Conservation (phyloP, 1,140 invertebrate species). For the Hypothenemus hampei region DNA sequence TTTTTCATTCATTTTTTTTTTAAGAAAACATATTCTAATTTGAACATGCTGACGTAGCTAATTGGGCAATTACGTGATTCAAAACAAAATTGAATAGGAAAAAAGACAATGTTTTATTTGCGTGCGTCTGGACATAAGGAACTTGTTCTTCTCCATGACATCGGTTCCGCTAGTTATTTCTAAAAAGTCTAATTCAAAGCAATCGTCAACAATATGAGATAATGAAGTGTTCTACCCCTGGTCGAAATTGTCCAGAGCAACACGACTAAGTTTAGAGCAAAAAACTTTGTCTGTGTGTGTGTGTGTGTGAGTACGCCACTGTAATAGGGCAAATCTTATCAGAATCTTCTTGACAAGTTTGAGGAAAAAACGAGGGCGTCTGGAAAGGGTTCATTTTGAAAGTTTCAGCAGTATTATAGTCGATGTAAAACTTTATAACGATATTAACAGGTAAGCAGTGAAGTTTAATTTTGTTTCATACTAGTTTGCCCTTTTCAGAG, state of each 20-base stretch:
- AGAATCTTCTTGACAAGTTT: slow-evolving; percentile 24
- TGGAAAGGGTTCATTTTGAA: slow-evolving; percentile 16
- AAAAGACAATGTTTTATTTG: slow-evolving; percentile 11
- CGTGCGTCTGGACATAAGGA: slow-evolving; percentile 15
- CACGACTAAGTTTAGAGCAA: too few species aligned
- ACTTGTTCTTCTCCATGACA: slow-evolving; percentile 17
- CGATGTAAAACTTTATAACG: slow-evolving; percentile 19
- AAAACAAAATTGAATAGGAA: not conserved
- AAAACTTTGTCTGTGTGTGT: too few species aligned
- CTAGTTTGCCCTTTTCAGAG: not conserved
- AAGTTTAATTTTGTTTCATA: slow-evolving; percentile 1
- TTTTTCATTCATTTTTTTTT: not conserved
- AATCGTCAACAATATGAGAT: slow-evolving; percentile 27
- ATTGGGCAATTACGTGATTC: not conserved
- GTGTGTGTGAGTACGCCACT: not conserved
- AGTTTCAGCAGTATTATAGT: slow-evolving; percentile 20
- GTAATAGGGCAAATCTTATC: slow-evolving; percentile 16
- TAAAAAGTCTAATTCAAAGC: slow-evolving; percentile 26
- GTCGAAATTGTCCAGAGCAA: slow-evolving; percentile 13
- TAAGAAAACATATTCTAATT: slow-evolving; percentile 5
- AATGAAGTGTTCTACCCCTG: slow-evolving; percentile 27
- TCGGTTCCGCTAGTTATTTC: slow-evolving; percentile 20
- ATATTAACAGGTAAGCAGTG: slow-evolving; percentile 13
- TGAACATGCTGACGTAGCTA: not conserved
- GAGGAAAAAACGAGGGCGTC: slow-evolving; percentile 5